phyloP scores from a whole-genome alignment of 2,797 vertebrate species.

The Danio jaintianensis region DNA sequence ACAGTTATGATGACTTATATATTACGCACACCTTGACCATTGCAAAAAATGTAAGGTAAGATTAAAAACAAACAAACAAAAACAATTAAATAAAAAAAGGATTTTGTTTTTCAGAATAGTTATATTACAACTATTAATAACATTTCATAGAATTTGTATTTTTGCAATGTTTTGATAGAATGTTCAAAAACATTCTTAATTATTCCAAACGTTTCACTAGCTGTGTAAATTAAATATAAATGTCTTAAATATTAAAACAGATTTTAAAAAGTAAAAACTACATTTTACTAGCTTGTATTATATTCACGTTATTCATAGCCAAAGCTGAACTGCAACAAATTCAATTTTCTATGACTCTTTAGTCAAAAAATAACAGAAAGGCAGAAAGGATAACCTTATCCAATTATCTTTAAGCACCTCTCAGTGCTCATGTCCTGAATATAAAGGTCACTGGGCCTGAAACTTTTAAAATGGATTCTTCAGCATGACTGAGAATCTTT shows the following conservation, averaged over 20 bases:
- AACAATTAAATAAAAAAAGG: too few relatives aligned
- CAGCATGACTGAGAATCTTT: not conserved
- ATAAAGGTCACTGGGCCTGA: not conserved
- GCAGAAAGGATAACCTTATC: not conserved
- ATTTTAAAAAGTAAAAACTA: not conserved
- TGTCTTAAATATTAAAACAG: too few relatives aligned
- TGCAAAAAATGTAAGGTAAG: too few relatives aligned
- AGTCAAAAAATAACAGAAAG: not conserved
- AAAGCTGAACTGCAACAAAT: not conserved
- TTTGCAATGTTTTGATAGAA: too few relatives aligned
- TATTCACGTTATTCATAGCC: not conserved
- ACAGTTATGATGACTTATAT: not conserved
- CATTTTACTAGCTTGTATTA: not conserved
- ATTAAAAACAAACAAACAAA: too few relatives aligned
- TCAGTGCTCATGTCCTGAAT: not conserved
- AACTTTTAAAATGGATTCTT: not conserved
- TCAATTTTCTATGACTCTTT: not conserved
- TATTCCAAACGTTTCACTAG: too few relatives aligned
- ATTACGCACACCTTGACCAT: too few relatives aligned
- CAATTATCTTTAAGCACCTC: slow-evolving; percentile 2
- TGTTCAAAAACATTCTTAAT: too few relatives aligned
- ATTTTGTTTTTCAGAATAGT: too few relatives aligned
- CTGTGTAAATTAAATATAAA: too few relatives aligned
- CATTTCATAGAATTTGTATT: too few relatives aligned
- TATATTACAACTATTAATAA: too few relatives aligned